Evolutionary conservation across 2,888 invertebrate species (phyloP).

Genomic region (Eubasilissa splendida): DNA sequence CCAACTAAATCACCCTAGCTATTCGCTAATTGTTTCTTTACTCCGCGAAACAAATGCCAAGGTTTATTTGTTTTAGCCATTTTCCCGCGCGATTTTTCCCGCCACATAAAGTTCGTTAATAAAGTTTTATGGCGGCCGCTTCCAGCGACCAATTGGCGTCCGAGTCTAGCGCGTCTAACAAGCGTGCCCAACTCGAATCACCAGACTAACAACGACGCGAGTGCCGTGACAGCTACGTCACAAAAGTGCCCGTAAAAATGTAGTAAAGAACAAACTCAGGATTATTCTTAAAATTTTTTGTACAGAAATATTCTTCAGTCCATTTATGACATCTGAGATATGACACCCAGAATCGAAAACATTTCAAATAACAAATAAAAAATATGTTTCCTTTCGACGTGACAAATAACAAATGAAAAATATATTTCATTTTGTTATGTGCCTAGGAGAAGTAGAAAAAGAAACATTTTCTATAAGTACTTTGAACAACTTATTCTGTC

Average conservation of each 20-base stretch:
- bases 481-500: too few relatives aligned
- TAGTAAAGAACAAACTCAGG: neutral
- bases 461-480: too few relatives aligned
- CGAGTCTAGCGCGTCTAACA: neutral
- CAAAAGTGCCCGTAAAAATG: slow-evolving; percentile 1
- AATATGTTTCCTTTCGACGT: too few relatives aligned
- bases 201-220: neutral
- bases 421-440: too few relatives aligned
- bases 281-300: neutral
- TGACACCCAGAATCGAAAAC: neutral
- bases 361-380: too few relatives aligned
- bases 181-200: neutral
- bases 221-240: slow-evolving; percentile 6
- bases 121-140: neutral
- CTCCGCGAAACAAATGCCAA: neutral
- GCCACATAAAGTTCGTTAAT: neutral
- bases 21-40: slow-evolving; percentile 9
- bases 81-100: slow-evolving; percentile 15
- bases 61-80: slow-evolving; percentile 6
- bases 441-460: too few relatives aligned
- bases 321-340: neutral
- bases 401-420: too few relatives aligned
- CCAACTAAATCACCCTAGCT: too few relatives aligned
- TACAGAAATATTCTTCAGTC: neutral
- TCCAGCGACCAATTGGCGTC: neutral